Percentiles rank a stretch among this genome's conserved stretches.
These are phyloP conservation scores for Bombus cullumanus DNA, from an alignment of 1,140 invertebrate genomes.

Conservation along the genomic window DNA sequence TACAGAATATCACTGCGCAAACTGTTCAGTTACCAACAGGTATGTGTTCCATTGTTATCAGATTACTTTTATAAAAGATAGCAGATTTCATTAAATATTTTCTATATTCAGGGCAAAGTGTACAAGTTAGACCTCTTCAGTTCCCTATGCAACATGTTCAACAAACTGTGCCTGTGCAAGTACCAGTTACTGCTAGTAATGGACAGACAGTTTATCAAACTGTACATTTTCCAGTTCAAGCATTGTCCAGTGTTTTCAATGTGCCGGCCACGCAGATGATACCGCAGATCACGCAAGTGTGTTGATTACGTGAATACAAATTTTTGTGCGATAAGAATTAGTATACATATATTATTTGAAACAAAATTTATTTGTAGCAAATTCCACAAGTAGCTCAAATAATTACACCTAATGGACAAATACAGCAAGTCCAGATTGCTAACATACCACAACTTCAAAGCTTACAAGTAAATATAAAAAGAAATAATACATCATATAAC, in stretches of 20 bases:
- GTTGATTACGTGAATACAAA: background rate
- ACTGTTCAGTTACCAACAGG: constrained; percentile 82
- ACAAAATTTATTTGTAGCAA: constrained; percentile 71
- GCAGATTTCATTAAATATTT: background rate
- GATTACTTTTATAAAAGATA: background rate
- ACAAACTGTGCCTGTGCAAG: constrained; percentile 95
- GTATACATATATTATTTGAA: background rate
- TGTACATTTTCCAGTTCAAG: constrained; percentile 94
- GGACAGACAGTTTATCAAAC: constrained; percentile 97
- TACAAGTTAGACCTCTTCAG: constrained; percentile 89
- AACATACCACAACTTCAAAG: constrained; percentile 85
- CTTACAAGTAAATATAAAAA: constrained; percentile 74
- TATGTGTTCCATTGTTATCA: constrained; percentile 35
- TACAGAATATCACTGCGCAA: constrained; percentile 81
- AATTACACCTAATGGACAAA: constrained; percentile 92
- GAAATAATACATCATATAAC: background rate
- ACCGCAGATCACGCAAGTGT: constrained; percentile 88
- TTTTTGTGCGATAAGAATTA: constrained; percentile 17
- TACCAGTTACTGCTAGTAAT: constrained; percentile 93
- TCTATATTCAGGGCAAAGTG: constrained; percentile 86
- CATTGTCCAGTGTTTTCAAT: constrained; percentile 84
- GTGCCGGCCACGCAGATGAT: constrained; percentile 88
- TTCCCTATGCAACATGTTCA: constrained; percentile 88
- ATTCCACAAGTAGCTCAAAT: constrained; percentile 91
- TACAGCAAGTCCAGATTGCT: constrained; percentile 92